phyloP scores from a whole-genome alignment of 2,797 vertebrate species.

The Sebastes baramenuke region DNA sequence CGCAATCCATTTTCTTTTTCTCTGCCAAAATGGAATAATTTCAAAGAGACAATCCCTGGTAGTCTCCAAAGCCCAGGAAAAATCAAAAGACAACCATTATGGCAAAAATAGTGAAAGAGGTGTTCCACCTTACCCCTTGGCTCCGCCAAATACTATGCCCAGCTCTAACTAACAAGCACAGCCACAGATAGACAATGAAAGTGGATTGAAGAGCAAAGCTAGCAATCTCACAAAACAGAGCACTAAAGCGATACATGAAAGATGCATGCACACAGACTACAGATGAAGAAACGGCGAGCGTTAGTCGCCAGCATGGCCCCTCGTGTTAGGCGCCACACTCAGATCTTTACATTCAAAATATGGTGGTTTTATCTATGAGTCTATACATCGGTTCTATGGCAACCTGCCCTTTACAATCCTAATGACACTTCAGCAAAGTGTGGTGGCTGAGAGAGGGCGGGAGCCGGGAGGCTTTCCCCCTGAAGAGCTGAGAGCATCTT shows the following conservation, averaged over 20 bases:
- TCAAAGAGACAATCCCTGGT: conserved; percentile 79
- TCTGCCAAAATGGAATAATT: conserved; percentile 87
- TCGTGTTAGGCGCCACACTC: conserved; percentile 32
- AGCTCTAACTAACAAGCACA: conserved; percentile 67
- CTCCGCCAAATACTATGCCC: conserved; percentile 62
- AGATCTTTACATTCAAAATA: conserved; percentile 71
- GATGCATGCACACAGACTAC: conserved; percentile 71
- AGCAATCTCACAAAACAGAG: conserved; percentile 79
- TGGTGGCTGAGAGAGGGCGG: conserved; percentile 74
- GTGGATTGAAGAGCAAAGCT: conserved; percentile 78
- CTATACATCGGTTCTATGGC: conserved; percentile 69
- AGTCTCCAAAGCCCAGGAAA: conserved; percentile 65
- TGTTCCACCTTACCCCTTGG: conserved; percentile 67
- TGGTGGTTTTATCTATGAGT: conserved; percentile 54
- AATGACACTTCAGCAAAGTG: conserved; percentile 80
- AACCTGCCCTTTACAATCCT: conserved; percentile 72
- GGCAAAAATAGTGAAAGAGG: conserved; percentile 72
- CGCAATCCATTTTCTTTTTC: conserved; percentile 86
- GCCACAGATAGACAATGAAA: conserved; percentile 72
- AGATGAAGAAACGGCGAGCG: conserved; percentile 48
- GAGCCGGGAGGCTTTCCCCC: conserved; percentile 70
- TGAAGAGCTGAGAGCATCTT: conserved; percentile 77
- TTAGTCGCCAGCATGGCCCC: conserved; percentile 2
- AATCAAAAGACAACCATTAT: conserved; percentile 79
- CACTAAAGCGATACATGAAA: conserved; percentile 66